A percentile compares a stretch with the other conserved stretches of the same genome.
Conservation (phyloP, 2,888 invertebrate genomes). For the Mactromeris polynyma region DNA sequence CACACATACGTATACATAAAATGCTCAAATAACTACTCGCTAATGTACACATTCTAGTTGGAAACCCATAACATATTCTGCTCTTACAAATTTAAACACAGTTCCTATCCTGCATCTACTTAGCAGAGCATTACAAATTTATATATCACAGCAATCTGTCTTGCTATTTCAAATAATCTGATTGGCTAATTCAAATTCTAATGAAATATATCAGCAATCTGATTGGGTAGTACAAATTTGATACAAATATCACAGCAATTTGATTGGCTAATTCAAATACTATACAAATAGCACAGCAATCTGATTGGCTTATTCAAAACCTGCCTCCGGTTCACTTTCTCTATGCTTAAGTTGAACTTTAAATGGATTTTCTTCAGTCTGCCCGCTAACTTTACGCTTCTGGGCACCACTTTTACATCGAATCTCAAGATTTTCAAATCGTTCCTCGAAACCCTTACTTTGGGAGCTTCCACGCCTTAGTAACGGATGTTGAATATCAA, state of each 20-base stretch:
- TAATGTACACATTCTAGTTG: background rate
- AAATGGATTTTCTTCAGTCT: slow-evolving; percentile 62
- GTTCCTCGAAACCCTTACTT: slow-evolving; percentile 13
- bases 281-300: background rate
- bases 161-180: background rate
- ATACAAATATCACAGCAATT: background rate
- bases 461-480: slow-evolving; percentile 35
- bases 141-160: background rate
- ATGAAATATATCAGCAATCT: background rate
- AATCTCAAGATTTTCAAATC: slow-evolving; percentile 52
- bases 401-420: slow-evolving; percentile 61
- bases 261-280: background rate
- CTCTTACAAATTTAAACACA: background rate
- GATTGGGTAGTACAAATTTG: background rate
- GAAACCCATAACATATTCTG: background rate
- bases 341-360: slow-evolving; percentile 72
- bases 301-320: slow-evolving; percentile 17
- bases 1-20: background rate
- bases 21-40: background rate
- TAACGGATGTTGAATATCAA: slow-evolving; percentile 48
- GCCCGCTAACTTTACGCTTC: slow-evolving; percentile 44
- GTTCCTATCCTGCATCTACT: background rate
- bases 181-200: background rate
- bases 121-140: slow-evolving; percentile 1
- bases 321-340: slow-evolving; percentile 67